phyloP scores from a whole-genome alignment of 2,888 invertebrate species.

The Holacanthella duospinosa region DNA sequence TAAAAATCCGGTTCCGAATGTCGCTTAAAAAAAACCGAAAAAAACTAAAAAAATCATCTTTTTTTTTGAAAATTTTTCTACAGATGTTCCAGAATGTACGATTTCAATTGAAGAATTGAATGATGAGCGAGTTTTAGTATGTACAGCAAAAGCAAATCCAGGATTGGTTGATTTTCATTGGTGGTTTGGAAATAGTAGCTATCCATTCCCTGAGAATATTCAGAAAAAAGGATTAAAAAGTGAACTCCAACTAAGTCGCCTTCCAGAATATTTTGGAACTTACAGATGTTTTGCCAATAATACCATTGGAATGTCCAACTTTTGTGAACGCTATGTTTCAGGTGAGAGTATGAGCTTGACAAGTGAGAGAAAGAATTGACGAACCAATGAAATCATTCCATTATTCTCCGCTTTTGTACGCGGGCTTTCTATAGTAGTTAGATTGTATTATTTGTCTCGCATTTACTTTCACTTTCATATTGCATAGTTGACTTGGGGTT shows the following conservation, averaged over 20 bases:
- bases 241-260: constrained; percentile 54
- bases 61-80: constrained; percentile 22
- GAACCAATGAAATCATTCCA: neutral
- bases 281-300: constrained; percentile 80
- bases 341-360: too few species aligned
- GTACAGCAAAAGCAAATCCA: constrained; percentile 73
- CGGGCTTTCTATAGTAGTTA: too few species aligned
- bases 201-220: constrained; percentile 61
- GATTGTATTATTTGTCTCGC: too few species aligned
- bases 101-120: constrained; percentile 62
- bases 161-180: constrained; percentile 65
- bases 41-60: neutral
- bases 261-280: constrained; percentile 57
- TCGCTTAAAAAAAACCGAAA: too few species aligned
- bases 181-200: constrained; percentile 74
- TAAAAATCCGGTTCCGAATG: too few species aligned
- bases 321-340: constrained; percentile 48
- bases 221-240: constrained; percentile 48
- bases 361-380: neutral
- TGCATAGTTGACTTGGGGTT: too few species aligned
- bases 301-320: constrained; percentile 55
- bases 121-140: constrained; percentile 65
- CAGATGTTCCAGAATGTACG: constrained; percentile 74
- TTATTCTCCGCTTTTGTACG: neutral
- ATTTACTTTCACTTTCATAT: too few species aligned